Evolutionary conservation across 2,113 vertebrate species (phyloP).

Genomic region (Trachemys scripta): DNA sequence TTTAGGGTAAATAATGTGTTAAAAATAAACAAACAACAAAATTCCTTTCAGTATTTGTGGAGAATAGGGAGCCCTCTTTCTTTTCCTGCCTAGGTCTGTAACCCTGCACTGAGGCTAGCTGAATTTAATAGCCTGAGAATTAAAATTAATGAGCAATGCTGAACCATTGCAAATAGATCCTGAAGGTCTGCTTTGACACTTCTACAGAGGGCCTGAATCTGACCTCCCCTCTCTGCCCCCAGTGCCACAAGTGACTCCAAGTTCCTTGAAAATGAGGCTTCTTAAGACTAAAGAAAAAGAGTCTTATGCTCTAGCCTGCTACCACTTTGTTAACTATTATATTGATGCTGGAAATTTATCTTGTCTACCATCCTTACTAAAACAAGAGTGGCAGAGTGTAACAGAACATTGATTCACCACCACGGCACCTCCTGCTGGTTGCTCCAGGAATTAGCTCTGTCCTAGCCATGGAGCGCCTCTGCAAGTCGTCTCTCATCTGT

Average conservation of each 20-base stretch:
- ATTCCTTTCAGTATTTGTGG: not conserved
- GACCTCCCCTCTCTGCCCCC: not conserved
- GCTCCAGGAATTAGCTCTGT: no score
- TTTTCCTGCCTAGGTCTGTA: not conserved
- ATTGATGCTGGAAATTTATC: conserved; percentile 39
- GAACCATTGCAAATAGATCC: conserved; percentile 13
- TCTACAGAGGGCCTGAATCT: not conserved
- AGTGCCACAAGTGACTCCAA: not conserved
- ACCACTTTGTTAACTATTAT: conserved; percentile 1
- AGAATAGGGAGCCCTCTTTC: not conserved
- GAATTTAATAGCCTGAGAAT: conserved; percentile 2
- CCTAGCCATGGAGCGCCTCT: no score
- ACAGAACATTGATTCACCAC: no score
- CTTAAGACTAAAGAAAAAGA: conserved; percentile 9
- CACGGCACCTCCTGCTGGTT: no score
- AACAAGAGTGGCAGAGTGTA: not conserved
- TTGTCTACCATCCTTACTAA: conserved; percentile 40
- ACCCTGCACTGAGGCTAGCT: not conserved
- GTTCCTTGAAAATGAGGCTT: conserved; percentile 1
- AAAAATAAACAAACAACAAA: conserved; percentile 51
- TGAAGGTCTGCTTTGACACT: not conserved
- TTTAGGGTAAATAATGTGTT: conserved; percentile 8
- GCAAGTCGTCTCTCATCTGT: rapidly evolving
- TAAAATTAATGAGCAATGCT: conserved; percentile 33
- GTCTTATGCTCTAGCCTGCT: not conserved